Conservation (phyloP, 92 coral and sea anemone species). For the Umimayanthus kanabou region DNA sequence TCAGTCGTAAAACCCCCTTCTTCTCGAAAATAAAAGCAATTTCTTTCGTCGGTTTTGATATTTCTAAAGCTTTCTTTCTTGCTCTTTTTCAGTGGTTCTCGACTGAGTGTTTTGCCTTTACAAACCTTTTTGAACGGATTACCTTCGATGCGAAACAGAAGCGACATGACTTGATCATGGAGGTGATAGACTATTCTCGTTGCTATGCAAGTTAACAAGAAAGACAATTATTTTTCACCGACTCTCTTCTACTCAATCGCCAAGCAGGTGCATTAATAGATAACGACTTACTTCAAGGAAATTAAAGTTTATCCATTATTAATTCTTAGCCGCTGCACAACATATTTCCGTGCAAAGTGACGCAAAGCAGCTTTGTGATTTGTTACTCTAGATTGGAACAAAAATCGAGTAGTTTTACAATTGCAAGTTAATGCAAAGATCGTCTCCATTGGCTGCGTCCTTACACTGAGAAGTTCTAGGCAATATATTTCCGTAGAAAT, state of each 20-base stretch:
- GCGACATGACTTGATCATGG: not conserved
- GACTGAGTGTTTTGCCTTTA: constrained; percentile 21
- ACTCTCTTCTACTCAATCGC: not conserved
- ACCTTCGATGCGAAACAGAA: constrained; percentile 9
- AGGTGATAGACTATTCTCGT: not conserved
- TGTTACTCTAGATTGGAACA: not conserved
- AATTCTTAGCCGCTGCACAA: not conserved
- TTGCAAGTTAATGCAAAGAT: not conserved
- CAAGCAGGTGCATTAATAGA: not conserved
- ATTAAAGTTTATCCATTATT: not conserved
- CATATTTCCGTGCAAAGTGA: not conserved
- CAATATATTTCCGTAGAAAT: no score
- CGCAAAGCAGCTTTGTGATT: not conserved
- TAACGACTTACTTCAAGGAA: not conserved
- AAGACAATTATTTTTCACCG: not conserved
- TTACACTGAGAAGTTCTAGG: not conserved
- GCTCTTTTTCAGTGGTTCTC: not conserved
- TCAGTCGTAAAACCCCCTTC: not conserved
- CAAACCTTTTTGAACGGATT: constrained; percentile 25
- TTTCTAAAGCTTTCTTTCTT: not conserved
- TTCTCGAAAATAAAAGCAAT: not conserved
- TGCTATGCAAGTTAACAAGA: not conserved
- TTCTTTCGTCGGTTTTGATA: not conserved
- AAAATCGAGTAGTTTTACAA: no score
- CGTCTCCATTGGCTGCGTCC: not conserved